Evolutionary conservation across 1,140 invertebrate species (phyloP), one percentile per base, ranked within the genome.

Genomic region (Drosophila rufa): DNA sequence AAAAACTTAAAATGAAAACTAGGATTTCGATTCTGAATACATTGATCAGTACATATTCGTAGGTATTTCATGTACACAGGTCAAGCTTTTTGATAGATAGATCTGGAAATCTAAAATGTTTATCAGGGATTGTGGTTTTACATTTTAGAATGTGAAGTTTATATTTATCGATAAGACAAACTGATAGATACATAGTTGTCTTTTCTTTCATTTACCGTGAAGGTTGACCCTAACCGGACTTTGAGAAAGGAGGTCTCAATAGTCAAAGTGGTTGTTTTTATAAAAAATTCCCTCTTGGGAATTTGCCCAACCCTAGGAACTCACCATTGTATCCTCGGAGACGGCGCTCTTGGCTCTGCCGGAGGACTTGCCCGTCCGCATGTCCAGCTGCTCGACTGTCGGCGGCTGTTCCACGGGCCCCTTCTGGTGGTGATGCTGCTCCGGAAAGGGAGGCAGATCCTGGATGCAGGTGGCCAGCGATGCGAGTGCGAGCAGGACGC

Each of bases 241-340:
- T 15, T 40, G 14, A 15, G 5, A 42, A 42, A 42, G 15, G 14
- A n/a, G 12, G 5, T 14, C 40, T 6, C 5, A 42, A 14, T 6
- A 42, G 15, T 0, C 15, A 15, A 4, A 38, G 36, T 14, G 3
- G 36, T 11, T 11, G 3, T 4, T 2, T 12, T 9, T 1, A 5
- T 1, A 36, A 11, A 38, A 12, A 12, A 4, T n/a, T 5, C 15
- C 2, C 40, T 6, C 6, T 19, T 40, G 57, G 30, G 30, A n/a
- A 1, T 0, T 12, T 5, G 48, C 40, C 19, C 9, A 47, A 15
- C n/a, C n/a, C 45, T 45, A n/a, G 11, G 3, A 45, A 78, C 83
- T 86, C 58, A 89, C 85, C 73, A 80, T 50, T 33, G 45, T 14
- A 65, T 87, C 84, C 43, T 87, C 84, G 11, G 84, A 84, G 57